Base-by-base conservation (phyloP, 2,888 invertebrate genomes). In the Adela reaumurella region DNA sequence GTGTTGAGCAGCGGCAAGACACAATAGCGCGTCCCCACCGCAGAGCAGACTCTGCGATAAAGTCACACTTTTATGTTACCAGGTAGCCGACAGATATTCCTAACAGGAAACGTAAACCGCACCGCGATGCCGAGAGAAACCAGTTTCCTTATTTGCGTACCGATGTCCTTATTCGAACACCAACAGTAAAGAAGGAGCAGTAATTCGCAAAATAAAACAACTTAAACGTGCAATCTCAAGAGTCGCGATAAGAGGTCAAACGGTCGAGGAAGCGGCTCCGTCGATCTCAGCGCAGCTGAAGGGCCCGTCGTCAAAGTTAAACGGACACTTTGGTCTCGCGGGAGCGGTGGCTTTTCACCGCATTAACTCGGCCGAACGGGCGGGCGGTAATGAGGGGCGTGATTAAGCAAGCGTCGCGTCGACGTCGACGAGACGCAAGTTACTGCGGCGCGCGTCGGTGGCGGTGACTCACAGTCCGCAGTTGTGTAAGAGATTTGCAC, bases 401-500 rank as follows among this genome's bases (percentile, higher is more conserved):
- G 58, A 64, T 69, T 65, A 63, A 51, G 48, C 45, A 50, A 51
- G 42, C 43, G 48, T 55, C 45, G 49, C 16, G n/a, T n/a, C n/a
- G 50, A 16, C 51, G 54, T 57, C 56, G 57, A 58, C 62, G 62
- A 62, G 63, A 65, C 64, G 63, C n/a, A 63, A 66, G 64, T 65
- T 67, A 67, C n/a, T 65, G 65, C 63, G 60, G 64, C 62, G 61
- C 16, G 19, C 19, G n/a, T 20, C 46, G 46, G 11, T 58, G 57
- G 53, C 61, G 61, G 68, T 74, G 74, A 74, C 64, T 74, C 73
- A 76, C 62, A 57, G 50, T 8, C 35, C 11, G 6, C 6, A 3
- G 58, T 76, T 74, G 68, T 68, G 74, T 67, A 76, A 77, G 58
- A 55, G 55, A 58, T 70, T 70, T 68, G 66, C 73, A 70, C 68